phyloP scores from a whole-genome alignment of 2,888 invertebrate genomes.

The Neocrepidodera transversa region DNA sequence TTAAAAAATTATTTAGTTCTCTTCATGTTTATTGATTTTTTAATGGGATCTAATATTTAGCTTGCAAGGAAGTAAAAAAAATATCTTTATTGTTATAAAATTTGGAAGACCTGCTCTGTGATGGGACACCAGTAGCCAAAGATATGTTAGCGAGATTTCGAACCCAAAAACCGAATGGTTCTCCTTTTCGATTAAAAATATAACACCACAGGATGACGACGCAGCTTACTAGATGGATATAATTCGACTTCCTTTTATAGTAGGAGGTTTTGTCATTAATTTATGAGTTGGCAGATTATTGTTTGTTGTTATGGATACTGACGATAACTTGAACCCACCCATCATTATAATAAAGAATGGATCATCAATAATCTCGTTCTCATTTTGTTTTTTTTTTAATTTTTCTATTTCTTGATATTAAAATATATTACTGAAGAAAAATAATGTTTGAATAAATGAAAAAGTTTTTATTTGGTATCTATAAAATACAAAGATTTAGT shows the following conservation, averaged over 20 bases:
- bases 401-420: too few species aligned
- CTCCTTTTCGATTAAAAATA: slow-evolving; percentile 52
- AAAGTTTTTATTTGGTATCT: too few species aligned
- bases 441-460: too few species aligned
- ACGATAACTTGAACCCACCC: slow-evolving; percentile 3
- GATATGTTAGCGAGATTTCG: slow-evolving; percentile 50
- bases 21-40: too few species aligned
- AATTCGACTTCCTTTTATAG: slow-evolving; percentile 56
- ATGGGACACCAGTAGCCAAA: slow-evolving; percentile 21
- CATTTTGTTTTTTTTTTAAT: too few species aligned
- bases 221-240: slow-evolving; percentile 47
- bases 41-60: too few species aligned
- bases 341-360: background rate
- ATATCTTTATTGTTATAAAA: too few species aligned
- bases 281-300: slow-evolving; percentile 54
- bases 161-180: slow-evolving; percentile 43
- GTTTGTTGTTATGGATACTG: slow-evolving; percentile 38
- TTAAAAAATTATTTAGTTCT: too few species aligned
- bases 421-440: too few species aligned
- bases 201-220: slow-evolving; percentile 54
- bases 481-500: too few species aligned
- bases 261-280: slow-evolving; percentile 54
- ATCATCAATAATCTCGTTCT: background rate
- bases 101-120: slow-evolving; percentile 1
- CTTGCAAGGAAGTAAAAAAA: too few species aligned